These are phyloP conservation scores for Sylvia atricapilla DNA, from an alignment of 2,113 vertebrate species.

Conservation along the genomic window DNA sequence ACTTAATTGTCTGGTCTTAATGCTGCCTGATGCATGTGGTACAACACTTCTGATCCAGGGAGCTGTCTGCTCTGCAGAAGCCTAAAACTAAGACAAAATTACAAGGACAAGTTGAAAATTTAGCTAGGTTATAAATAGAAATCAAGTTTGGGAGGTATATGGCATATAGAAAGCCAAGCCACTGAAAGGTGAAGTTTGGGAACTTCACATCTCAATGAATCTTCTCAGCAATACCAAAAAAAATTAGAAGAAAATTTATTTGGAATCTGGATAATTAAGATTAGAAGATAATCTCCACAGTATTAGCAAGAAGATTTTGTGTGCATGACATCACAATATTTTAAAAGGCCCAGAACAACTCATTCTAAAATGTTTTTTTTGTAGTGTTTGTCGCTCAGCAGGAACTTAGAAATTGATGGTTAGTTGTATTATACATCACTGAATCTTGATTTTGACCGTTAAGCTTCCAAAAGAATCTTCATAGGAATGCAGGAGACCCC, in stretches of 20 bases:
- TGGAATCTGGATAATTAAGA: not conserved
- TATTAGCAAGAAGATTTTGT: not conserved
- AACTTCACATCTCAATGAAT: not conserved
- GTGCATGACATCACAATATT: not conserved
- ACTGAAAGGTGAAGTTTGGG: not conserved
- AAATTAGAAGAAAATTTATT: not conserved
- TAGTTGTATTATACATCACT: not conserved
- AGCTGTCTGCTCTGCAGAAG: not conserved
- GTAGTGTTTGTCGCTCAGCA: not conserved
- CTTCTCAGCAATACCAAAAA: not conserved
- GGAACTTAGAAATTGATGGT: not conserved
- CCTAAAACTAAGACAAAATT: not conserved
- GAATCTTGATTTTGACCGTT: not conserved
- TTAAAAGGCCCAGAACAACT: not conserved
- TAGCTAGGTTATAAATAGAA: not conserved
- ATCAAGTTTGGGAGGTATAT: not conserved
- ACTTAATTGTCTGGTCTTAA: not conserved
- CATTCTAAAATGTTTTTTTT: not conserved
- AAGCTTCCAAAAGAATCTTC: slow-evolving; percentile 9
- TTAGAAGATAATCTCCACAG: not conserved
- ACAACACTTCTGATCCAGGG: not conserved
- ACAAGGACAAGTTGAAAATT: not conserved
- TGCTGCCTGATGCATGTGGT: not conserved
- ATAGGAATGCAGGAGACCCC: not conserved
- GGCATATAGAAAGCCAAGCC: not conserved